These are phyloP conservation scores for Disparrhopalites patrizii DNA, from an alignment of 2,888 invertebrate species.

Conservation along the genomic window DNA sequence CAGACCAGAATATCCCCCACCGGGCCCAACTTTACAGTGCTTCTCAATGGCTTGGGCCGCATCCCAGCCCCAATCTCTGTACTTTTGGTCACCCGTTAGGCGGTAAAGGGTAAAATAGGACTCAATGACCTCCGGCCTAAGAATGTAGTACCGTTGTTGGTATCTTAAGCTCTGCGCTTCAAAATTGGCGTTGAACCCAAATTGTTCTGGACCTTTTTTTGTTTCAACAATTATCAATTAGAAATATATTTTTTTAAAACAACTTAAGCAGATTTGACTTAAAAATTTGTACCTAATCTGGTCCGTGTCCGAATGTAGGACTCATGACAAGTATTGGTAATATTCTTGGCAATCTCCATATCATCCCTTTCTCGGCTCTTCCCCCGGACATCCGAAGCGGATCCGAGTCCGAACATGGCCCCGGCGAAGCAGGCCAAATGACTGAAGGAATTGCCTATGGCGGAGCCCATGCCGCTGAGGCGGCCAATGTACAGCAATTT, in stretches of 20 bases:
- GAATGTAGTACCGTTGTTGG: slow-evolving; percentile 90
- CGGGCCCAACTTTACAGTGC: slow-evolving; percentile 29
- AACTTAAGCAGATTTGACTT: not conserved
- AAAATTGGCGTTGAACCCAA: slow-evolving; percentile 37
- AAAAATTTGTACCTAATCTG: slow-evolving; percentile 49
- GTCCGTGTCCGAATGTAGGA: slow-evolving; percentile 61
- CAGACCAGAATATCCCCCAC: slow-evolving; percentile 81
- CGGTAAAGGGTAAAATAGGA: slow-evolving; percentile 97
- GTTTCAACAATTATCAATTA: not conserved
- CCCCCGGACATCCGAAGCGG: slow-evolving; percentile 33
- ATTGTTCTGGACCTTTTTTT: slow-evolving; percentile 41
- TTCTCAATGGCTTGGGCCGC: slow-evolving; percentile 41
- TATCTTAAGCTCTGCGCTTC: slow-evolving; percentile 79
- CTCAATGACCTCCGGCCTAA: slow-evolving; percentile 94
- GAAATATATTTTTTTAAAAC: not conserved
- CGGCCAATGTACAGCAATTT: slow-evolving; percentile 44
- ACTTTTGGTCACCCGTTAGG: slow-evolving; percentile 90
- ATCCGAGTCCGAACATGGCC: slow-evolving; percentile 46
- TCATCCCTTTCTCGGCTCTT: slow-evolving; percentile 35
- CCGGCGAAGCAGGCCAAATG: slow-evolving; percentile 26
- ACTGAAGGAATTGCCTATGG: not conserved
- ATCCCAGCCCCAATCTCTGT: slow-evolving; percentile 46
- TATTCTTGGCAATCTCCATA: slow-evolving; percentile 33
- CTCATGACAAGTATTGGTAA: slow-evolving; percentile 32
- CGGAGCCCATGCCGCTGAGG: not conserved